Evolutionary conservation across 2,888 invertebrate species (phyloP).

Genomic region (Polydesmus complanatus): DNA sequence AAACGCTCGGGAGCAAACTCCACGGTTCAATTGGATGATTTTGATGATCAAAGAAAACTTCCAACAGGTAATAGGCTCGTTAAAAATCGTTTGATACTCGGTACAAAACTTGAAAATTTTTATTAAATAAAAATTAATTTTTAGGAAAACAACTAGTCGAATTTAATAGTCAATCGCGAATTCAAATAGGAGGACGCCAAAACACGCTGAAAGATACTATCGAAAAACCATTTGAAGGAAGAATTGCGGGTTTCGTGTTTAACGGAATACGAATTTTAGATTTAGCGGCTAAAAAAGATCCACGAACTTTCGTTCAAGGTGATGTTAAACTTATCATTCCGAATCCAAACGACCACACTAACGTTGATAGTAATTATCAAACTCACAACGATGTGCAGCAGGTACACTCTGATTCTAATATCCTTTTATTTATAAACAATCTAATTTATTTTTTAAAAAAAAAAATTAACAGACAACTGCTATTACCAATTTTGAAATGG

Average conservation of each 20-base stretch:
- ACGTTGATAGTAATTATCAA: constrained; percentile 19
- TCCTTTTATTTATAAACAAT: not conserved
- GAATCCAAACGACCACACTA: constrained; percentile 22
- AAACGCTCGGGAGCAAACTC: constrained; percentile 77
- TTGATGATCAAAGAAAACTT: constrained; percentile 66
- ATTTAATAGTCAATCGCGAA: constrained; percentile 80
- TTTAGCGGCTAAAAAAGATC: constrained; percentile 61
- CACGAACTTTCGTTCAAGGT: constrained; percentile 59
- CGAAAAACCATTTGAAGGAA: constrained; percentile 69
- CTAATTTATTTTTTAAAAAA: not conserved
- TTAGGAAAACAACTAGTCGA: constrained; percentile 67
- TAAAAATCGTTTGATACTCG: not conserved
- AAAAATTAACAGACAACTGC: constrained; percentile 19
- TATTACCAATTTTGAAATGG: constrained; percentile 42
- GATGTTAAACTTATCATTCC: constrained; percentile 49
- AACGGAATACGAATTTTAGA: constrained; percentile 75
- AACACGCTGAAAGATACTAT: constrained; percentile 52
- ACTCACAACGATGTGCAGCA: constrained; percentile 54
- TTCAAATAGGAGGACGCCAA: constrained; percentile 76
- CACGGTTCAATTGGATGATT: constrained; percentile 80
- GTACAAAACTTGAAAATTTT: too few species aligned
- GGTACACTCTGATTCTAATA: constrained; percentile 37
- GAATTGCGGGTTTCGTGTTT: constrained; percentile 75
- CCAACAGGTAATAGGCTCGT: constrained; percentile 66
- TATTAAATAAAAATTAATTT: constrained; percentile 25